A percentile compares a stretch with the other conserved stretches of the same genome.
Conservation (phyloP, 2,888 invertebrate species). For the Tuta absoluta region DNA sequence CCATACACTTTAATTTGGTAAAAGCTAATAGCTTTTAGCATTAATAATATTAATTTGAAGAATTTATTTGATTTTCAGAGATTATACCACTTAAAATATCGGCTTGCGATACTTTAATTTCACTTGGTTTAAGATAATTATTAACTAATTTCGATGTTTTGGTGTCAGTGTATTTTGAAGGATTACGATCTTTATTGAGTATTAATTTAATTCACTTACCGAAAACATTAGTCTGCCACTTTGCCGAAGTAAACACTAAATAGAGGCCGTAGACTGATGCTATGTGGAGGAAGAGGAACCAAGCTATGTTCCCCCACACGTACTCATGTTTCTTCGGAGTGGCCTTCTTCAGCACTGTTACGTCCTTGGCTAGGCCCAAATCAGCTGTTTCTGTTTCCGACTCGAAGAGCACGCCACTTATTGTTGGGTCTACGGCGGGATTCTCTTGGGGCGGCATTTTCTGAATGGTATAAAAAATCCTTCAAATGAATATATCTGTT, state of each 20-base stretch:
- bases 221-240: constrained; percentile 83
- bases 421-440: constrained; percentile 76
- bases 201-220: constrained; percentile 72
- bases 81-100: neutral
- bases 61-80: neutral
- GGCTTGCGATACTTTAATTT: no score
- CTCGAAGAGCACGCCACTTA: constrained; percentile 84
- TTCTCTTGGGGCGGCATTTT: constrained; percentile 82
- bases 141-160: no score
- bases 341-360: constrained; percentile 76
- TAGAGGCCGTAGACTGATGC: constrained; percentile 85
- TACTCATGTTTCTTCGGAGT: constrained; percentile 76
- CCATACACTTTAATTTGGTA: no score
- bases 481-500: neutral
- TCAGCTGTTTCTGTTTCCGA: constrained; percentile 84
- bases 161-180: no score
- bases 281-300: constrained; percentile 84
- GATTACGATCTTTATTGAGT: no score
- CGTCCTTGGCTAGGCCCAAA: constrained; percentile 81
- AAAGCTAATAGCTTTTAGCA: no score
- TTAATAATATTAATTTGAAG: neutral
- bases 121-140: no score
- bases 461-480: neutral
- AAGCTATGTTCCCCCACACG: constrained; percentile 87
- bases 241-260: constrained; percentile 84